Percentiles rank a stretch among this genome's conserved stretches.
Conservation (phyloP, 2,113 vertebrate species). For the Eudyptes chrysolophus region DNA sequence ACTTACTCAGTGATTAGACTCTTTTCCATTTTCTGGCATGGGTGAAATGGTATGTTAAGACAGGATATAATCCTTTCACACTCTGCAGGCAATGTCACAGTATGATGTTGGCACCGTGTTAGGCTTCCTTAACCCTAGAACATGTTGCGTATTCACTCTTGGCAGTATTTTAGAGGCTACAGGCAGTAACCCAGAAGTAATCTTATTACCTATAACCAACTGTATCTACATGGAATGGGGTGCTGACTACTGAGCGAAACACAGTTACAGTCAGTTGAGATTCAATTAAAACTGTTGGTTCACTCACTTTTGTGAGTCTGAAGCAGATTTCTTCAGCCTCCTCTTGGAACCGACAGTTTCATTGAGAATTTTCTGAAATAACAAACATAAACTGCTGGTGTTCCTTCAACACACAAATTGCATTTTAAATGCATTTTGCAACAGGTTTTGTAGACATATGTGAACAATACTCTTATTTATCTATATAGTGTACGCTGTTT, state of each 20-base stretch:
- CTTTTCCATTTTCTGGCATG: slow-evolving; percentile 71
- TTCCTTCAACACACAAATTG: neutral
- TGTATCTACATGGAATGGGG: slow-evolving; percentile 65
- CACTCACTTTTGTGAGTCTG: slow-evolving; percentile 35
- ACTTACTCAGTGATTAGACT: slow-evolving; percentile 73
- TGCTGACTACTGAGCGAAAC: slow-evolving; percentile 55
- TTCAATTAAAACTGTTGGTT: slow-evolving; percentile 71
- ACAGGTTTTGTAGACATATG: neutral
- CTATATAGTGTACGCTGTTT: neutral
- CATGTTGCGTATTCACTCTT: slow-evolving; percentile 72
- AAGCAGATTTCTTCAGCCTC: slow-evolving; percentile 61
- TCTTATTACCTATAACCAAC: slow-evolving; percentile 76
- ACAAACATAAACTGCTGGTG: slow-evolving; percentile 38
- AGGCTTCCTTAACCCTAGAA: slow-evolving; percentile 82
- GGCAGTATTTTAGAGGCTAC: slow-evolving; percentile 71
- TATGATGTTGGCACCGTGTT: slow-evolving; percentile 77
- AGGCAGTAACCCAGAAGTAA: slow-evolving; percentile 80
- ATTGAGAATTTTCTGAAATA: slow-evolving; percentile 61
- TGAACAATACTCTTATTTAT: neutral
- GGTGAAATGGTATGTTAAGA: slow-evolving; percentile 79
- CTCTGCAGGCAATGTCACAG: slow-evolving; percentile 78
- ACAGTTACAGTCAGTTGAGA: slow-evolving; percentile 56
- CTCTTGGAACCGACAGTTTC: slow-evolving; percentile 31
- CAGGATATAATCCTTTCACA: slow-evolving; percentile 83
- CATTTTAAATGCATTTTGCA: neutral